Evolutionary conservation across 2,797 vertebrate species (phyloP).

Genomic region (Phataginus tricuspis): DNA sequence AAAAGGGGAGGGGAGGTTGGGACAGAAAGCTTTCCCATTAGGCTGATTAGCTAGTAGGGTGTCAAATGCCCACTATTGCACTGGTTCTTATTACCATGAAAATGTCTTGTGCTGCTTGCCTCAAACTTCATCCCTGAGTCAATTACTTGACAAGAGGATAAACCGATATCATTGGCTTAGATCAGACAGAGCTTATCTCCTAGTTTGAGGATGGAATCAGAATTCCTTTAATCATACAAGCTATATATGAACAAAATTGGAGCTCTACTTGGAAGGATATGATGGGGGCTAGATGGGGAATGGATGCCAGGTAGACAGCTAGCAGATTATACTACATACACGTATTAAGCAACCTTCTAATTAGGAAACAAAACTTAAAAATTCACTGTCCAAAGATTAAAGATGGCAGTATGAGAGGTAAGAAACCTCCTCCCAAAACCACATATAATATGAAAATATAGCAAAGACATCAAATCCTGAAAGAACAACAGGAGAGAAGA

Average conservation of each 20-base stretch:
- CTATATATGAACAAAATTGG: background rate
- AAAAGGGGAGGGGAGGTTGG: background rate
- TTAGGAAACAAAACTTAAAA: background rate
- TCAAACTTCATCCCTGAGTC: background rate
- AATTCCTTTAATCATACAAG: background rate
- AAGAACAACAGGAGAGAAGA: no score
- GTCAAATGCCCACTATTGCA: background rate
- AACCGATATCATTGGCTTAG: background rate
- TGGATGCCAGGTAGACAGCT: background rate
- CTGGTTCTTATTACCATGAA: background rate
- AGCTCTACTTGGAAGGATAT: background rate
- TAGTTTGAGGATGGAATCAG: background rate
- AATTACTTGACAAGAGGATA: background rate
- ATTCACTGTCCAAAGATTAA: background rate
- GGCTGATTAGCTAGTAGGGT: background rate
- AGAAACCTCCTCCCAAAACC: no score
- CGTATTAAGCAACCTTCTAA: background rate
- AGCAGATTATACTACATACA: background rate
- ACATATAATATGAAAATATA: no score
- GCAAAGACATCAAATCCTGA: no score
- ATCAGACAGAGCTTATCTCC: background rate
- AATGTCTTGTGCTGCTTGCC: background rate
- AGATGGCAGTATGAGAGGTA: no score
- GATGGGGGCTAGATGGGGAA: background rate
- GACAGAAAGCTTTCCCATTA: background rate